Evolutionary conservation across 2,797 vertebrate genomes (phyloP).

Genomic region (Acropternis orthonyx): DNA sequence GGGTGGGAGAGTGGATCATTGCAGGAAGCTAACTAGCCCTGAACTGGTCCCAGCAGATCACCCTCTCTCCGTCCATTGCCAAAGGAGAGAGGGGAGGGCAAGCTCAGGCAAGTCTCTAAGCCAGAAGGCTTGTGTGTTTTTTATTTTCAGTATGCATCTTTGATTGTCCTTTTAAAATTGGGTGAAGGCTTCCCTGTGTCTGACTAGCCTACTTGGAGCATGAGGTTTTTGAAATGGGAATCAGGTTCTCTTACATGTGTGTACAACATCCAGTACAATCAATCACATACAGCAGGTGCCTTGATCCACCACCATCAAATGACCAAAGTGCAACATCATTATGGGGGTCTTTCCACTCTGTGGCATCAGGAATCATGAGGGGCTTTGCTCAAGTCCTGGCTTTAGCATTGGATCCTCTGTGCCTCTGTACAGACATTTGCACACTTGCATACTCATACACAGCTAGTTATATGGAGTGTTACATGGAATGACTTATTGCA

Average conservation of each 20-base stretch:
- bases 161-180: not conserved
- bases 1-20: not conserved
- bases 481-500: not conserved
- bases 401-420: not conserved
- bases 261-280: not conserved
- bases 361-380: not conserved
- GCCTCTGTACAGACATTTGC: rapidly evolving
- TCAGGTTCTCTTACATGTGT: not conserved
- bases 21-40: not conserved
- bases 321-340: not conserved
- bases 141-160: not conserved
- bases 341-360: not conserved
- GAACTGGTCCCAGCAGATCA: not conserved
- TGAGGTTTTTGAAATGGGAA: not conserved
- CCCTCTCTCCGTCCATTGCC: not conserved
- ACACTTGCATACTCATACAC: rapidly evolving
- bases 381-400: not conserved
- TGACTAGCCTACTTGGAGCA: not conserved
- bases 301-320: not conserved
- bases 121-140: not conserved
- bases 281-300: rapidly evolving
- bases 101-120: not conserved
- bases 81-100: not conserved
- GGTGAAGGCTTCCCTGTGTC: not conserved
- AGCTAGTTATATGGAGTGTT: not conserved